A percentile compares a stretch with the other conserved stretches of the same genome.
phyloP scores from a whole-genome alignment of 1,140 invertebrate genomes.

The Halesus radiatus region DNA sequence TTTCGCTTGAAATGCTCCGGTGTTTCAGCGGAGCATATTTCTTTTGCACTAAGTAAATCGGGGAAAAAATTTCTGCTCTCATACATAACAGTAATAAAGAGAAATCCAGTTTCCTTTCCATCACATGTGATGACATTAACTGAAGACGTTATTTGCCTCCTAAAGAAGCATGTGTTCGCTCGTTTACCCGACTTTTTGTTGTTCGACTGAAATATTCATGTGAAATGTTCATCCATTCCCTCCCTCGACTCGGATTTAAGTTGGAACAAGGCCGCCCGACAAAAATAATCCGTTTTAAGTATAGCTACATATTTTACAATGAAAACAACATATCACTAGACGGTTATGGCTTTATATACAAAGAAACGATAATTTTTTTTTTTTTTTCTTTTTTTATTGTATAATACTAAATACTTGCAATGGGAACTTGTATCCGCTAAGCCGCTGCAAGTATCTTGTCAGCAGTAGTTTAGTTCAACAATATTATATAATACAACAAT shows the following conservation, averaged over 20 bases:
- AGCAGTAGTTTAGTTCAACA: too few species aligned
- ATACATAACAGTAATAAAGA: constrained; percentile 2
- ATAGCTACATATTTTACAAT: constrained; percentile 21
- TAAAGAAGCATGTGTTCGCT: constrained; percentile 44
- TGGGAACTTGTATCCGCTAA: too few species aligned
- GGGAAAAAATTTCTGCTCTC: constrained; percentile 13
- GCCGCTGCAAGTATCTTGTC: too few species aligned
- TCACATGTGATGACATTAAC: constrained; percentile 52
- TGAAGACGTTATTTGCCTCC: constrained; percentile 49
- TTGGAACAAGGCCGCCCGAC: background rate
- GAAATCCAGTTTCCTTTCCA: background rate
- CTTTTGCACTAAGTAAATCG: constrained; percentile 4
- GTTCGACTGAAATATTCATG: constrained; percentile 47
- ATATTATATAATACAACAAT: too few species aligned
- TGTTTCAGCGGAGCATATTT: background rate
- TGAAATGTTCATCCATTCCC: constrained; percentile 30
- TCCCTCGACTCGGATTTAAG: background rate
- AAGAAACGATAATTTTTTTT: too few species aligned
- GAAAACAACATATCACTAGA: background rate
- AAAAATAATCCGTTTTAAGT: background rate
- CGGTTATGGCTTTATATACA: background rate
- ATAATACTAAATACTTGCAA: too few species aligned
- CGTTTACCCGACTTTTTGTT: constrained; percentile 11
- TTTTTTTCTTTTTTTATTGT: too few species aligned
- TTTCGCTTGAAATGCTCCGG: constrained; percentile 6